Evolutionary conservation across 2,113 vertebrate genomes (phyloP).

Genomic region (Suricata suricatta): DNA sequence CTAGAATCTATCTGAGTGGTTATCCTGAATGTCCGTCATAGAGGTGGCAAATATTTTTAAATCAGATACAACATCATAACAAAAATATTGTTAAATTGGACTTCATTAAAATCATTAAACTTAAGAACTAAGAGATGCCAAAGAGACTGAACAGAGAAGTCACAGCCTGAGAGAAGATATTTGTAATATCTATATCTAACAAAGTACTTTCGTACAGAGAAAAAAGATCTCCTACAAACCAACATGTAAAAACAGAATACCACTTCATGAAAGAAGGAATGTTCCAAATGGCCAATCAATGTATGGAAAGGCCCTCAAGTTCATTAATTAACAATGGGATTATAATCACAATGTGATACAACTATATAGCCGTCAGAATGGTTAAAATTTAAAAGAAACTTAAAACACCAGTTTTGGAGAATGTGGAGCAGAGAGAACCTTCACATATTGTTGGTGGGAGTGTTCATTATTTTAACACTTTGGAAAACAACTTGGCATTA

Average conservation of each 20-base stretch:
- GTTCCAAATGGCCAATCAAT: background rate
- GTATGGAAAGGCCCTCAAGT: background rate
- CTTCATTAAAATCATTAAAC: background rate
- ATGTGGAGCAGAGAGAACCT: background rate
- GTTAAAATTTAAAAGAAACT: background rate
- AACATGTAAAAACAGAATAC: background rate
- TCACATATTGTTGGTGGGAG: background rate
- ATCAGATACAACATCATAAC: background rate
- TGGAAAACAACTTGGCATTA: constrained; percentile 12
- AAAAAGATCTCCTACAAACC: background rate
- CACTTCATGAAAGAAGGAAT: background rate
- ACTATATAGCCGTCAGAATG: background rate
- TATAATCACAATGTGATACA: background rate
- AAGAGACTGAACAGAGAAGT: background rate
- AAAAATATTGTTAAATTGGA: background rate
- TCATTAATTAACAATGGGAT: background rate
- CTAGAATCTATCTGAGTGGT: background rate
- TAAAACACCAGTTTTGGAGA: background rate
- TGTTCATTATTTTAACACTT: background rate
- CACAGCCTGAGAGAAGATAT: background rate
- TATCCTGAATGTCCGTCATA: background rate
- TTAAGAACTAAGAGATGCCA: background rate
- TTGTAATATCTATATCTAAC: background rate
- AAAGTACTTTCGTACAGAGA: background rate
- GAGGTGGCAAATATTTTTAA: background rate